A percentile compares a stretch with the other conserved stretches of the same genome.
Evolutionary conservation across 2,113 vertebrate species (phyloP).

Genomic region (Heliornis fulica): DNA sequence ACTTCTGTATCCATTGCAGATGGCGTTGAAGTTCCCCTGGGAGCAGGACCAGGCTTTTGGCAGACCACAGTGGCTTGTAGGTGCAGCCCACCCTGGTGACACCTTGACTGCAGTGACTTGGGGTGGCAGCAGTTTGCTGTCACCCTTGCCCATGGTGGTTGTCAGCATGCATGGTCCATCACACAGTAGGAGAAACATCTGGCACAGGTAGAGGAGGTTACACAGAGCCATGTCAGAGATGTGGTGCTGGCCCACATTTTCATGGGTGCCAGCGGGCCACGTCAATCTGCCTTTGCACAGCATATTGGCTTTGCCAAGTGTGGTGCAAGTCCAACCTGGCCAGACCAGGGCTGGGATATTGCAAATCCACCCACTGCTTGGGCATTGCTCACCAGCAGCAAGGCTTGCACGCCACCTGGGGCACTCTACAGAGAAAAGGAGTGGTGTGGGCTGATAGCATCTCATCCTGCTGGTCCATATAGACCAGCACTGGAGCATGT

Average conservation of each 20-base stretch:
- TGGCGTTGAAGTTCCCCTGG: background rate
- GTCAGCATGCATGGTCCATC: background rate
- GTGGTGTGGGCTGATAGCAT: background rate
- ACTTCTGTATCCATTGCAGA: accelerated
- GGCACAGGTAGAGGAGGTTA: background rate
- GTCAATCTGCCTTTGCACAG: accelerated
- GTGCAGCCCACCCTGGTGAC: background rate
- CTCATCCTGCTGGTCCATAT: background rate
- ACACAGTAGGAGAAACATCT: background rate
- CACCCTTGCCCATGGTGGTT: background rate
- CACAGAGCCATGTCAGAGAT: background rate
- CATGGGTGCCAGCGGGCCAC: accelerated
- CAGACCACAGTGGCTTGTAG: background rate
- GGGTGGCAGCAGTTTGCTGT: background rate
- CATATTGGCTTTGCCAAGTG: accelerated
- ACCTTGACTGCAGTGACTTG: accelerated
- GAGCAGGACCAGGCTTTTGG: background rate
- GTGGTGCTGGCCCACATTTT: background rate
- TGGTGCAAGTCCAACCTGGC: background rate
- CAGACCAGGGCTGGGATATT: background rate
- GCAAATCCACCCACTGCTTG: background rate
- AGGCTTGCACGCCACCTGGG: accelerated
- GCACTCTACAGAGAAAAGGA: background rate
- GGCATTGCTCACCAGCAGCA: background rate
- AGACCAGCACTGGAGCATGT: background rate